A percentile compares a stretch with the other conserved stretches of the same genome.
Conservation (phyloP, 2,888 invertebrate genomes). For the Corbicula japonica region DNA sequence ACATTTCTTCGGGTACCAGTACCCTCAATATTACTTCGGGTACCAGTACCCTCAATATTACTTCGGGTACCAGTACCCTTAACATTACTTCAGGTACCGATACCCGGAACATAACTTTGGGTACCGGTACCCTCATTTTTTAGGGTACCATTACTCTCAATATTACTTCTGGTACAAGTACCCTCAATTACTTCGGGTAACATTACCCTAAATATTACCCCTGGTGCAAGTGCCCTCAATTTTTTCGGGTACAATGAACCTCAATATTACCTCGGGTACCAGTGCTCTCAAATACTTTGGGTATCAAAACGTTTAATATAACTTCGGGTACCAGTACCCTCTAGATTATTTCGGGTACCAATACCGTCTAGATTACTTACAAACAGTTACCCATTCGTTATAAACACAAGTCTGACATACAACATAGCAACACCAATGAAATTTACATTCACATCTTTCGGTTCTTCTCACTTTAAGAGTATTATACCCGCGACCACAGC, state of each 20-base stretch:
- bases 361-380: slow-evolving; percentile 89
- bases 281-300: neutral
- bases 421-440: slow-evolving; percentile 86
- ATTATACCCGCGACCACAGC: slow-evolving; percentile 84
- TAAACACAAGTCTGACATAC: slow-evolving; percentile 87
- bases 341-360: neutral
- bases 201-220: neutral
- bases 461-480: slow-evolving; percentile 87
- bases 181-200: neutral
- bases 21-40: neutral
- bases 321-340: neutral
- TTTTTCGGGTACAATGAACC: no score
- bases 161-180: neutral
- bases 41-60: neutral
- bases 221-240: neutral
- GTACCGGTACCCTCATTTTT: neutral
- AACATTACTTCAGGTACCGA: neutral
- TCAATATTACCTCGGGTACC: neutral
- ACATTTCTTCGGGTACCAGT: neutral
- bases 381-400: slow-evolving; percentile 93
- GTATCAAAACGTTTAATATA: neutral
- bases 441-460: slow-evolving; percentile 85
- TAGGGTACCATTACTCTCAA: neutral
- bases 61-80: neutral
- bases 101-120: neutral